Conservation (phyloP, 1,140 invertebrate species). For the Thaumetopoea pityocampa region DNA sequence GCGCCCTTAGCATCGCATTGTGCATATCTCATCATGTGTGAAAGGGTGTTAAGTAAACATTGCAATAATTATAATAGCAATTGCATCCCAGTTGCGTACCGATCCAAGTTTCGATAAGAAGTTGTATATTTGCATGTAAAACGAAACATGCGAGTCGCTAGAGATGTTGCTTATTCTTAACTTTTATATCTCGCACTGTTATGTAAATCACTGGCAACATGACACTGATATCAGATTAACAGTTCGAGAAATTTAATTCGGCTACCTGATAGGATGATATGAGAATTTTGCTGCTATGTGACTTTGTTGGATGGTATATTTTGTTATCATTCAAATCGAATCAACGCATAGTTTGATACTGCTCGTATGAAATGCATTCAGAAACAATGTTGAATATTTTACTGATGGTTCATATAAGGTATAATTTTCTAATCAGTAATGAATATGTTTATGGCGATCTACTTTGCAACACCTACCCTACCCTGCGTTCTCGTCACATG, state of each 20-base stretch:
- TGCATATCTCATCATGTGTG: conserved; percentile 71
- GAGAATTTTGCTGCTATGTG: conserved; percentile 1
- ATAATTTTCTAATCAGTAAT: too few relatives aligned
- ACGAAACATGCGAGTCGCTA: conserved; percentile 36
- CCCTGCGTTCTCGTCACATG: too few relatives aligned
- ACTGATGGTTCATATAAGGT: too few relatives aligned
- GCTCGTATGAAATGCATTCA: too few relatives aligned
- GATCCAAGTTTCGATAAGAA: conserved; percentile 59
- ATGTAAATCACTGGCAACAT: conserved; percentile 66
- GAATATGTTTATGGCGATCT: too few relatives aligned
- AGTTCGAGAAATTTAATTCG: conserved; percentile 44
- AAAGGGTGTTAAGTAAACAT: conserved; percentile 78
- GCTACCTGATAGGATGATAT: conserved; percentile 20
- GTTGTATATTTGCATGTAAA: conserved; percentile 66
- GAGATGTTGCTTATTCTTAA: conserved; percentile 45
- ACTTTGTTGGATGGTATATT: too few relatives aligned
- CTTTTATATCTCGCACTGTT: conserved; percentile 54
- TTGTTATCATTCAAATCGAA: too few relatives aligned
- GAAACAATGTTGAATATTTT: too few relatives aligned
- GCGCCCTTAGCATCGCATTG: conserved; percentile 48
- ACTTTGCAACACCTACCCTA: too few relatives aligned
- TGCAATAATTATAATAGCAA: conserved; percentile 76
- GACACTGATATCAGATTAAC: conserved; percentile 71
- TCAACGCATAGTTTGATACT: too few relatives aligned
- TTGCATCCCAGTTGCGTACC: conserved; percentile 47